phyloP scores from a whole-genome alignment of 1,140 invertebrate genomes.

The Penaeus indicus region DNA sequence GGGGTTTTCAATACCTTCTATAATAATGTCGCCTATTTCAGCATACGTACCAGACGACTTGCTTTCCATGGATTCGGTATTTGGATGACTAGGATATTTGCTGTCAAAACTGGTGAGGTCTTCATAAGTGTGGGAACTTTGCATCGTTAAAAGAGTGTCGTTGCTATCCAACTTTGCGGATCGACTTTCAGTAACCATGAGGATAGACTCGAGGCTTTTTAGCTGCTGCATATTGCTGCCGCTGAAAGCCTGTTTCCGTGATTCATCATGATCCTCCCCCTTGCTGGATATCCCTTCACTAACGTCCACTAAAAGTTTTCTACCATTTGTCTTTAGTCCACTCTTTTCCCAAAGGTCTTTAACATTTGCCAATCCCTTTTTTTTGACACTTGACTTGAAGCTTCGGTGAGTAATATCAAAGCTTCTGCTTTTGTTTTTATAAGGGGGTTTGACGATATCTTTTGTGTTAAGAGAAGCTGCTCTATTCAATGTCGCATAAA shows the following conservation, averaged over 20 bases:
- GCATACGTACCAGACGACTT: conserved; percentile 25
- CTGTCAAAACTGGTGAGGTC: background rate
- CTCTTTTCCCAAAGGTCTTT: conserved; percentile 59
- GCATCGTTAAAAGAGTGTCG: background rate
- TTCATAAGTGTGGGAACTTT: conserved; percentile 21
- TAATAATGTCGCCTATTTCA: conserved; percentile 10
- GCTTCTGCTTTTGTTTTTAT: conserved; percentile 29
- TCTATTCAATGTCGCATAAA: conserved; percentile 17
- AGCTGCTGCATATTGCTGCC: conserved; percentile 29
- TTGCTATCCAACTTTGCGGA: background rate
- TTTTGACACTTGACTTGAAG: conserved; percentile 28
- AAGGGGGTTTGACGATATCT: conserved; percentile 39
- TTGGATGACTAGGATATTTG: conserved; percentile 12
- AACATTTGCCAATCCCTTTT: conserved; percentile 36
- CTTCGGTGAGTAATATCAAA: conserved; percentile 16
- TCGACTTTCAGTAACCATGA: background rate
- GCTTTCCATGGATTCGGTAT: background rate
- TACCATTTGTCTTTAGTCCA: conserved; percentile 62
- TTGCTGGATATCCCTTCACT: conserved; percentile 1
- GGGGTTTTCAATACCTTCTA: conserved; percentile 47
- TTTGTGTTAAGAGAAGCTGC: conserved; percentile 44
- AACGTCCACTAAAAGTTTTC: conserved; percentile 57
- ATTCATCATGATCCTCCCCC: background rate
- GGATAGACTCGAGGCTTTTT: background rate
- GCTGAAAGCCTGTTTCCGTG: background rate